A percentile compares a stretch with the other conserved stretches of the same genome.
Evolutionary conservation across 2,113 vertebrate species (phyloP).

Genomic region (Corydoras sp.): DNA sequence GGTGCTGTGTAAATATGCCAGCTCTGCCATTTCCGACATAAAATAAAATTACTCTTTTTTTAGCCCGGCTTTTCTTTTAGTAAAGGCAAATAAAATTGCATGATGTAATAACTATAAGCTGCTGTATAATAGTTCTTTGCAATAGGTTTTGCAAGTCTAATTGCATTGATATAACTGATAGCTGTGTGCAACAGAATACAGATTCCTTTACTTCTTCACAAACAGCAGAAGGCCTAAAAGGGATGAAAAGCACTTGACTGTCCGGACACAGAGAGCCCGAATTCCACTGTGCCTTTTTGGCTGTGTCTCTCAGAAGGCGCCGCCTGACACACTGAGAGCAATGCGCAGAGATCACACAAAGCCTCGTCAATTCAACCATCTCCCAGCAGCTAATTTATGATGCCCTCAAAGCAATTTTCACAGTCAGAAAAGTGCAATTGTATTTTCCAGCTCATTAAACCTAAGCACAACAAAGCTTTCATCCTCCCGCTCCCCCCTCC

Average conservation of each 20-base stretch:
- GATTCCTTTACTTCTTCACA: slow-evolving; percentile 32
- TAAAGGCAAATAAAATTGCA: not conserved
- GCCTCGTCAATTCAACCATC: slow-evolving; percentile 67
- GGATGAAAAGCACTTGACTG: slow-evolving; percentile 46
- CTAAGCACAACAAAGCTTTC: slow-evolving; percentile 68
- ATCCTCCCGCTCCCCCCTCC: slow-evolving; percentile 53
- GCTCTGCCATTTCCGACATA: not conserved
- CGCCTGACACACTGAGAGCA: slow-evolving; percentile 54
- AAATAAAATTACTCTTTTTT: not conserved
- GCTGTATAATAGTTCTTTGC: not conserved
- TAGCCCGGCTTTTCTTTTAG: no score
- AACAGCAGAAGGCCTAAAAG: slow-evolving; percentile 36
- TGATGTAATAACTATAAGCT: no score
- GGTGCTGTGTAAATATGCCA: not conserved
- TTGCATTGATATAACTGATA: slow-evolving; percentile 21
- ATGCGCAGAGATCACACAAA: slow-evolving; percentile 61
- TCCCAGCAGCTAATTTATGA: slow-evolving; percentile 74
- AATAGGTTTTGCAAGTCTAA: not conserved
- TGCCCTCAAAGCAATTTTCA: slow-evolving; percentile 77
- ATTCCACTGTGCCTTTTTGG: slow-evolving; percentile 42
- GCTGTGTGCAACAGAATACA: slow-evolving; percentile 28
- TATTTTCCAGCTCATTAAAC: slow-evolving; percentile 82
- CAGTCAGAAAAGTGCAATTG: slow-evolving; percentile 75
- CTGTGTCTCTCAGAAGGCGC: slow-evolving; percentile 39
- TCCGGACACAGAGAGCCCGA: slow-evolving; percentile 37